Base-by-base conservation (phyloP, 2,113 vertebrate genomes). In the Thoracochromis brauschi region DNA sequence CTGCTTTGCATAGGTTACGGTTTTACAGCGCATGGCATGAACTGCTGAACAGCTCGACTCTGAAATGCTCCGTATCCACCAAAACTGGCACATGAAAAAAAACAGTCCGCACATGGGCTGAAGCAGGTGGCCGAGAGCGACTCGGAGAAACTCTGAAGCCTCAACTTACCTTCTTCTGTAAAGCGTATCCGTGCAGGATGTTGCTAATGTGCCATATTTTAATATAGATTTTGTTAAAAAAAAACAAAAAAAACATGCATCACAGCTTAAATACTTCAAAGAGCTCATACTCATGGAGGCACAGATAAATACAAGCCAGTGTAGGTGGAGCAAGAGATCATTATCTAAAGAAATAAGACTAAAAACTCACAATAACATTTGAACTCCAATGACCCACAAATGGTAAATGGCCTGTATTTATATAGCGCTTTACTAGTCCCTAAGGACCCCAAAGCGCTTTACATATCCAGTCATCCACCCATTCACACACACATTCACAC, bases 1-100 rank as follows among this genome's bases (percentile, higher is more conserved):
- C 85, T 89, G 51, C 85, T 91, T 89, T 89, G 88, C 86, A 87
- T 86, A 45, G 47, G n/a, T 16, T 31, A 55, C 49, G 42, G n/a
- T 31, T 49, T 49, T 47, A 75, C 6, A 75, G 42, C 10, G 26
- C 12, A 26, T 12, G 8, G 19, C 10, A 0, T 78, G 17, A 78
- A 31, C 42, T n/a, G 45, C 4, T 33, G 45, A 78, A 19, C 42
- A 47, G 71, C 9, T 73, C 5, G 9, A 73, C 68, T 78, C 24
- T 31, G 71, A 78, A 49, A 31, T 13, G 42, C 42, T 78, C 42
- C 7, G 7, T 3, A 49, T 78, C 45, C 26, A 29, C 3, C 26
- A 49, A 78, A 73, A 42, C 68, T 73, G 40, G 40, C 68, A 45
- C 13, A 0, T 9, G 12, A 40, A 40, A 24, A 68, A 2, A 6